Percentiles rank a stretch among this genome's conserved stretches.
Evolutionary conservation across 2,888 invertebrate genomes (phyloP).

Genomic region (Aradus depressus): DNA sequence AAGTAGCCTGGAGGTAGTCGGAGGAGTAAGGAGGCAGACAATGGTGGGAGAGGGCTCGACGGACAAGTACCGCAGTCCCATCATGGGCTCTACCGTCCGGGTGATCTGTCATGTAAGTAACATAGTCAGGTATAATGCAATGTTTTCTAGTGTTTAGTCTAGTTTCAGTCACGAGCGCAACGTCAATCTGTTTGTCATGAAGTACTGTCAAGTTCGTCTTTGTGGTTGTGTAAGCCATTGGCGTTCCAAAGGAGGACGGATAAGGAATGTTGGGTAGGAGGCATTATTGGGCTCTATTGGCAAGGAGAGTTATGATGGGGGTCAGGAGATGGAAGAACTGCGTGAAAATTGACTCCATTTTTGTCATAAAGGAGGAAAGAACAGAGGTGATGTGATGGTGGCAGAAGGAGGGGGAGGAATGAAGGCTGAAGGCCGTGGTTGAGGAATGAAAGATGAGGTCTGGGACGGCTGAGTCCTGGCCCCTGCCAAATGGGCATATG

Average conservation of each 20-base stretch:
- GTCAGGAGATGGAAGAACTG: too few relatives aligned
- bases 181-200: conserved; percentile 14
- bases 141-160: conserved; percentile 26
- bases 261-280: too few relatives aligned
- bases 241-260: conserved; percentile 3
- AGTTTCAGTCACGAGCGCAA: conserved; percentile 26
- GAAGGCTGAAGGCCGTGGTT: too few relatives aligned
- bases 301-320: too few relatives aligned
- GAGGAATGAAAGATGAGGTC: too few relatives aligned
- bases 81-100: conserved; percentile 28
- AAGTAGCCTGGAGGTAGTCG: conserved; percentile 20
- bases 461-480: too few relatives aligned
- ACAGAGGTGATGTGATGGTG: too few relatives aligned
- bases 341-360: too few relatives aligned
- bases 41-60: conserved; percentile 23
- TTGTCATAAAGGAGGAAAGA: too few relatives aligned
- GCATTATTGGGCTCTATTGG: too few relatives aligned
- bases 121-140: conserved; percentile 25
- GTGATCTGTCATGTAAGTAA: conserved; percentile 33
- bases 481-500: too few relatives aligned
- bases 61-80: conserved; percentile 27
- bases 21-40: conserved; percentile 5
- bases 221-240: background rate
- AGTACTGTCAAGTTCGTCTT: background rate
- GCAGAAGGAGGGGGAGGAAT: too few relatives aligned